These are phyloP conservation scores for Poecilobothrus nobilitatus DNA, from an alignment of 2,888 invertebrate species.

Conservation along the genomic window DNA sequence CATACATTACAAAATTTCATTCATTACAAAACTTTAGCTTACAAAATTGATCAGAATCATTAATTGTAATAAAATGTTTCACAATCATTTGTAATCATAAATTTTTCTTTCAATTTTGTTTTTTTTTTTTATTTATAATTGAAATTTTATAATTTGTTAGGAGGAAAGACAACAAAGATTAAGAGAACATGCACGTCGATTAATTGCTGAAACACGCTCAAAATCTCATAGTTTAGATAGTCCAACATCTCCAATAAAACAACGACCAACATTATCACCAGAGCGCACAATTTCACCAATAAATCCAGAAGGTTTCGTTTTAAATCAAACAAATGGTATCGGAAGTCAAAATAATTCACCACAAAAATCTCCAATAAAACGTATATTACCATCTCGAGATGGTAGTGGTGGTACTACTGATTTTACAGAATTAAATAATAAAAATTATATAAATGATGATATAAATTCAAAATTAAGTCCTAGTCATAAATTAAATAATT, in stretches of 20 bases:
- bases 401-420: slow-evolving; percentile 22
- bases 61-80: too few species aligned
- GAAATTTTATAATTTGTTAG: slow-evolving; percentile 34
- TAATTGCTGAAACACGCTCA: slow-evolving; percentile 77
- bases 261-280: slow-evolving; percentile 40
- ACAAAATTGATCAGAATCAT: too few species aligned
- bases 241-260: slow-evolving; percentile 37
- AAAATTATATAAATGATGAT: slow-evolving; percentile 18
- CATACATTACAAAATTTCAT: too few species aligned
- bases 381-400: slow-evolving; percentile 41
- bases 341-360: slow-evolving; percentile 29
- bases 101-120: background rate
- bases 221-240: slow-evolving; percentile 36
- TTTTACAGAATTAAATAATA: background rate
- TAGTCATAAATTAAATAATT: slow-evolving; percentile 41
- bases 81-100: too few species aligned
- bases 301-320: slow-evolving; percentile 29
- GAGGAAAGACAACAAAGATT: slow-evolving; percentile 80
- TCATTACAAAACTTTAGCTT: too few species aligned
- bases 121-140: background rate
- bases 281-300: slow-evolving; percentile 44
- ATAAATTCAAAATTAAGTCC: slow-evolving; percentile 33
- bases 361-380: slow-evolving; percentile 31
- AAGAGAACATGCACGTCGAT: slow-evolving; percentile 76
- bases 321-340: slow-evolving; percentile 29